These are phyloP conservation scores for Pterostichus niger DNA, from an alignment of 2,888 invertebrate genomes.

Conservation along the genomic window DNA sequence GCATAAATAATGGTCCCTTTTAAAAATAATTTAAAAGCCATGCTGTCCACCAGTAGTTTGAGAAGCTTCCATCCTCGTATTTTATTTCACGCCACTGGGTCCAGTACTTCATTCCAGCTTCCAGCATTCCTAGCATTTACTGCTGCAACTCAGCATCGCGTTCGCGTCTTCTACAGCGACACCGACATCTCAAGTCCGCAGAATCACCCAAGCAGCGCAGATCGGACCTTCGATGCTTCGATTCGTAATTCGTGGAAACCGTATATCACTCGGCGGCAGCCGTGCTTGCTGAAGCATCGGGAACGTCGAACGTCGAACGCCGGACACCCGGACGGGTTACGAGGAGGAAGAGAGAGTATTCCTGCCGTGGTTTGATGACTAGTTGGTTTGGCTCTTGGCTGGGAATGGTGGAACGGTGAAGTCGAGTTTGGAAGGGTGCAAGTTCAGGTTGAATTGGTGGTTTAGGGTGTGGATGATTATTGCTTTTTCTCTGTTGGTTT, in stretches of 20 bases:
- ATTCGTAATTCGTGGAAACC: slow-evolving; percentile 35
- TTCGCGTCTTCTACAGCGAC: background rate
- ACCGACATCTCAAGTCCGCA: slow-evolving; percentile 7
- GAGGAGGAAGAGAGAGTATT: too few relatives aligned
- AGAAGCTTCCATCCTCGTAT: background rate
- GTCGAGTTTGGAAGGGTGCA: background rate
- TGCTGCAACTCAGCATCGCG: too few relatives aligned
- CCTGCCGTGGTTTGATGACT: slow-evolving; percentile 9
- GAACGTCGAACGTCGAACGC: background rate
- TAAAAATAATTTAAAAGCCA: too few relatives aligned
- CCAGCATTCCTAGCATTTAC: too few relatives aligned
- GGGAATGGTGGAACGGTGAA: background rate
- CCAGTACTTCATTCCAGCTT: too few relatives aligned
- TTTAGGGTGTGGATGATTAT: background rate
- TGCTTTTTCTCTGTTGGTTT: too few relatives aligned
- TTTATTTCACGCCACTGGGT: too few relatives aligned
- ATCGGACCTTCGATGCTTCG: slow-evolving; percentile 13
- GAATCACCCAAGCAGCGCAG: slow-evolving; percentile 9
- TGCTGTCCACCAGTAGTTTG: too few relatives aligned
- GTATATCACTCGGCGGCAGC: slow-evolving; percentile 40
- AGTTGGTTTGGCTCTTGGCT: slow-evolving; percentile 12
- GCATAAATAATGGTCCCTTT: background rate
- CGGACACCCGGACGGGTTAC: background rate
- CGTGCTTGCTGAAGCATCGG: background rate
- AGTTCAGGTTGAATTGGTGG: background rate